Base-by-base conservation (phyloP, 2,113 vertebrate genomes). In the Labrus mixtus region DNA sequence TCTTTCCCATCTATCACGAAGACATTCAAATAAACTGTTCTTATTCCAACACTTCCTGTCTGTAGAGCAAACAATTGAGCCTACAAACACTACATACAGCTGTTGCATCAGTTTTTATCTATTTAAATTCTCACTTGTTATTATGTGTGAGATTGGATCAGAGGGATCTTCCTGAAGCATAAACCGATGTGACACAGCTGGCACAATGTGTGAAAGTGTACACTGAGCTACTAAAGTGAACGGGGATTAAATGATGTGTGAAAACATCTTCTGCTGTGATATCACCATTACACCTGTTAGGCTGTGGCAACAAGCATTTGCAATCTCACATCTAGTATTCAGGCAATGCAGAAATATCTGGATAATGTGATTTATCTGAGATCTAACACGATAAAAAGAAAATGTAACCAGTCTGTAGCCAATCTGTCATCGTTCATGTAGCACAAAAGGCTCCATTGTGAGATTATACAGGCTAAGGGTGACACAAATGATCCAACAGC, bases 241-340 rank as follows among this genome's bases (percentile, higher is more conserved):
- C 2, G 3, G 29, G 45, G 33, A 81, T 85, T 45, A 72, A 88
- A 88, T 73, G 39, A 83, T 76, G 55, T 71, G 61, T 78, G 73
- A 72, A 84, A 79, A 76, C 73, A 63, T 82, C 65, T 50, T 70
- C 68, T 78, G 68, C 81, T 63, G 72, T 65, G 73, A 78, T 75
- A 63, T 81, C 69, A 71, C 60, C 23, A 20, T 70, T 57, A 82
- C 84, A 88, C 78, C 79, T 91, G 85, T 83, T 83, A 64, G 4
- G 45, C 68, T 76, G 69, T 59, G 70, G 82, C 61, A 75, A 59
- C 66, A 65, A 54, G 55, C 76, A 15, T 3, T 6, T 5, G 22
- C 45, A 76, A 79, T 79, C 53, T 8, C 17, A 54, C 68, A 46
- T 41, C 56, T 25, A 53, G 22, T 33, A 29, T 57, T 77, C 41